Base-by-base conservation (phyloP, 1,140 invertebrate species). In the Papilio aristodemus region DNA sequence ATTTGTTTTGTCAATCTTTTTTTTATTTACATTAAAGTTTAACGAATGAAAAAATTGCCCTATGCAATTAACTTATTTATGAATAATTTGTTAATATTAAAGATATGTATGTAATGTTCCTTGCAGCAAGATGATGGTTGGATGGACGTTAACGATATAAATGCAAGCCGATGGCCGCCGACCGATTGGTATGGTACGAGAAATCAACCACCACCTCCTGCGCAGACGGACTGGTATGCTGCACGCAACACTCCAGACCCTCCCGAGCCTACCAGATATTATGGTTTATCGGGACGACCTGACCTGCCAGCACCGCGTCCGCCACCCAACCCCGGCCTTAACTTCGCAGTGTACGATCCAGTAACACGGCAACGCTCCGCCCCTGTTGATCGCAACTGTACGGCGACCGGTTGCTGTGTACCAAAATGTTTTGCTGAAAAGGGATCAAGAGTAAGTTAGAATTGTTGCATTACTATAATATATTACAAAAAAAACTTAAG, bases 371-470 rank as follows among this genome's bases (percentile, higher is more conserved):
- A 93, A 14, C 89, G 93, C 7, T 93, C 92, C 4, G 82, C 85
- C 17, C 83, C 84, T 22, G 81, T 92, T 68, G 76, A 90, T 7
- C 92, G 89, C 70, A 94, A 95, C 77, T 96, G 95, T 74, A 94
- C 93, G 0, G 94, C 94, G 0, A 91, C 90, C 3, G 95, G 94
- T 72, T 94, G 95, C 73, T 95, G 94, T 79, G 93, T 93, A 27
- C 97, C 97, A 37, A 97, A 97, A 93, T 99, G 98, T 92, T 95
- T 97, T 71, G 97, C 97, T 2, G 97, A 99, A 92, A 99, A 98
- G 91, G 98, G 98, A 81, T 94, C 94, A 36, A 93, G 97, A 80
- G 94, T 92, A 86, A 74, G 80, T 76, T 38, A 38, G 13, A 32
- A 6, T 32, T 3, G 6, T 32, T 3, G 27, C n/a, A n/a, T n/a